A percentile compares a stretch with the other conserved stretches of the same genome.
phyloP scores from a whole-genome alignment of 1,140 invertebrate genomes.

The Orussus abietinus region DNA sequence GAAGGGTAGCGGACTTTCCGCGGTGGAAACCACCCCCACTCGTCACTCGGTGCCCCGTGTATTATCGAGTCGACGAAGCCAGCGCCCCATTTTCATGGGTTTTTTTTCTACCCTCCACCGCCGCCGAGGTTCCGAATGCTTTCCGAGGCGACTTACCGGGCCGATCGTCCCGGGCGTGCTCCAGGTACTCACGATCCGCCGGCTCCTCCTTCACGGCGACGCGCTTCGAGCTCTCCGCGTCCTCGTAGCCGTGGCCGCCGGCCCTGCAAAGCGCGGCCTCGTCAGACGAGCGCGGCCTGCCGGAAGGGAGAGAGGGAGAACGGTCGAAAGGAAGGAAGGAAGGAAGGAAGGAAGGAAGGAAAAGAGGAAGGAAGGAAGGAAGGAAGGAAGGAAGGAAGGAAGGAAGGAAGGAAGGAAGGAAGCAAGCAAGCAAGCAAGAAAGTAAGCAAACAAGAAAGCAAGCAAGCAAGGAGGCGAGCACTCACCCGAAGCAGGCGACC shows the following conservation, averaged over 20 bases:
- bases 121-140: background rate
- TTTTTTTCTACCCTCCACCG: constrained; percentile 1
- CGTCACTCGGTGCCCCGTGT: constrained; percentile 1
- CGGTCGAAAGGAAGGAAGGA: too few relatives aligned
- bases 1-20: background rate
- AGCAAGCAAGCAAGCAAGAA: too few relatives aligned
- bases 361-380: background rate
- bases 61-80: constrained; percentile 8
- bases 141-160: background rate
- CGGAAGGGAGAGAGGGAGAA: too few relatives aligned
- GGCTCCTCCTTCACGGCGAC: background rate
- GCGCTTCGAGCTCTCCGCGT: background rate
- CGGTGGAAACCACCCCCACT: background rate
- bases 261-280: too few relatives aligned
- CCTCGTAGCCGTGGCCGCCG: too few relatives aligned
- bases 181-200: background rate
- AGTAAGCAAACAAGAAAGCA: too few relatives aligned
- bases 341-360: background rate
- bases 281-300: too few relatives aligned
- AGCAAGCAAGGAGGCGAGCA: too few relatives aligned
- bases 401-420: constrained; percentile 11
- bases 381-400: background rate
- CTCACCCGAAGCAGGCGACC: too few relatives aligned
- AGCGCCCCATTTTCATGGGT: background rate
- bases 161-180: background rate